Conservation (phyloP, 2,113 vertebrate species). For the Platichthys flesus region DNA sequence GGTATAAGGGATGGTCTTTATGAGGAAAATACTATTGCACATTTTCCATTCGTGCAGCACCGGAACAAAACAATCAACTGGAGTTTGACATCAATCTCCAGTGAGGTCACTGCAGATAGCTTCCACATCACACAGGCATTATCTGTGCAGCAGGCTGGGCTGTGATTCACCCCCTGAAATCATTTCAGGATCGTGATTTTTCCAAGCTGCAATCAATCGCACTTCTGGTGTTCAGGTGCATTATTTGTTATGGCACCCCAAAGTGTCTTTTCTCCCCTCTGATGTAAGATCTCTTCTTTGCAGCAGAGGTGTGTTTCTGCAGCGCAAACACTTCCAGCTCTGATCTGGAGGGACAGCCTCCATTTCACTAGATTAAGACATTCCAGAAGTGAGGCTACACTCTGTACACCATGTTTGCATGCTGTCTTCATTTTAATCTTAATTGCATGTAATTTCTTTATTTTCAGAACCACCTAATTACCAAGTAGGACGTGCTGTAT, state of each 20-base stretch:
- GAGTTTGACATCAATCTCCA: constrained; percentile 7
- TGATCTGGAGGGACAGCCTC: neutral
- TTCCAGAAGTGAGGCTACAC: no score
- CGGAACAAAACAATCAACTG: constrained; percentile 13
- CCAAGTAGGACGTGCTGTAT: neutral
- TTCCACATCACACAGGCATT: neutral
- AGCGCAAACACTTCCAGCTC: constrained; percentile 3
- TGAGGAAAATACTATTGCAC: neutral
- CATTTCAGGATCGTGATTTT: neutral
- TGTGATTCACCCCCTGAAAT: constrained; percentile 4
- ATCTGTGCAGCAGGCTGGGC: neutral
- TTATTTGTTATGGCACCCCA: constrained; percentile 24
- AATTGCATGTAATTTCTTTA: neutral
- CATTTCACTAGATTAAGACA: neutral
- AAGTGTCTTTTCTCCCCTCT: constrained; percentile 1
- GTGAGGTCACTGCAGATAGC: constrained; percentile 12
- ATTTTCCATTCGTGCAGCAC: neutral
- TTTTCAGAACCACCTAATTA: neutral
- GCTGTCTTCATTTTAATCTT: no score
- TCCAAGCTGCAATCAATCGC: constrained; percentile 17
- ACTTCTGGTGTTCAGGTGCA: neutral
- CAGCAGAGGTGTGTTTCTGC: constrained; percentile 18
- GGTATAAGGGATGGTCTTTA: neutral
- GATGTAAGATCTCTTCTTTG: constrained; percentile 9
- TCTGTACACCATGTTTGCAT: neutral